Percentiles rank a stretch among this genome's conserved stretches.
Evolutionary conservation across 2,888 invertebrate species (phyloP).

Genomic region (Phaedon cochleariae): DNA sequence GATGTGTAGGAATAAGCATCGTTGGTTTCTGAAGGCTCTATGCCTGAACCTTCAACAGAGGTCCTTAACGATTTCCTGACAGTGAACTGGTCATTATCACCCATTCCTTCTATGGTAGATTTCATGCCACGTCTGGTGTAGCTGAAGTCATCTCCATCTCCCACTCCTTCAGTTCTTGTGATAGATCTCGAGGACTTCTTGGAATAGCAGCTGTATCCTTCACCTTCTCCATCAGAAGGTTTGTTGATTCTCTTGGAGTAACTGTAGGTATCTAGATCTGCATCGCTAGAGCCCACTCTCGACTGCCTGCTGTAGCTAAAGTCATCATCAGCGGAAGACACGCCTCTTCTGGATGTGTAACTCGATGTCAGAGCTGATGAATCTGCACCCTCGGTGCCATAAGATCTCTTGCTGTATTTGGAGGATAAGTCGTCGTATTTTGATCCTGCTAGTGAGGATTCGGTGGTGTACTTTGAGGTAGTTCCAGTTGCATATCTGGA

Average conservation of each 20-base stretch:
- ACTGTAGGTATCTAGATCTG: slow-evolving; percentile 42
- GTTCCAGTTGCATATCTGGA: slow-evolving; percentile 45
- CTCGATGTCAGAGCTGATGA: slow-evolving; percentile 40
- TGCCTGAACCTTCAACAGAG: slow-evolving; percentile 48
- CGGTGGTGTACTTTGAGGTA: slow-evolving; percentile 40
- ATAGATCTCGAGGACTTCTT: slow-evolving; percentile 43
- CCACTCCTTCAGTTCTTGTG: slow-evolving; percentile 39
- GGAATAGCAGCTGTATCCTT: slow-evolving; percentile 42
- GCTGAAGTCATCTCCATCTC: slow-evolving; percentile 32
- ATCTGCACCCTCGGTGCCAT: slow-evolving; percentile 34
- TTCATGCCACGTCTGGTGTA: slow-evolving; percentile 46
- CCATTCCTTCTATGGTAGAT: slow-evolving; percentile 48
- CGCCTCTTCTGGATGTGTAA: slow-evolving; percentile 42
- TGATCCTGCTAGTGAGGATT: slow-evolving; percentile 37
- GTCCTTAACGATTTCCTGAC: slow-evolving; percentile 49
- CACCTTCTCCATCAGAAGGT: slow-evolving; percentile 37
- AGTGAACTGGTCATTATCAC: slow-evolving; percentile 52
- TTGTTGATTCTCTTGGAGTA: slow-evolving; percentile 40
- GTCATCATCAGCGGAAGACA: slow-evolving; percentile 41
- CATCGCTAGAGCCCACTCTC: slow-evolving; percentile 31
- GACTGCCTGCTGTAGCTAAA: slow-evolving; percentile 42
- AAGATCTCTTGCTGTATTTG: slow-evolving; percentile 45
- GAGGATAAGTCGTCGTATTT: slow-evolving; percentile 47
- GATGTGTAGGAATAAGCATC: slow-evolving; percentile 43
- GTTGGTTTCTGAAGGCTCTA: slow-evolving; percentile 45